phyloP scores from a whole-genome alignment of 2,797 vertebrate species.

The Paedocypris micromegethes region DNA sequence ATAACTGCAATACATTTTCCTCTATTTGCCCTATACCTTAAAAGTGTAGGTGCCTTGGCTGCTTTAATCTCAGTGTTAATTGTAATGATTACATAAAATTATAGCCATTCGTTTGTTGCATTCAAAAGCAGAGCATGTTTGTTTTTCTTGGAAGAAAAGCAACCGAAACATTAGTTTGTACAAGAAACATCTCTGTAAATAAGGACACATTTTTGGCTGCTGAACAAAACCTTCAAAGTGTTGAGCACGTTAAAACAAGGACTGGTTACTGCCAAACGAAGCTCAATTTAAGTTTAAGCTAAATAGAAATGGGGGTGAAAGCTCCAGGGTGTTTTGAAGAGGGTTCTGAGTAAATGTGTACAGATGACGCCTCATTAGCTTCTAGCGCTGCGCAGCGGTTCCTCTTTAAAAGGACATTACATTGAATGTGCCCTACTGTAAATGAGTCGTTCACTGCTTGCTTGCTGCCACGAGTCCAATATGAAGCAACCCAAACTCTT shows the following conservation, averaged over 20 bases:
- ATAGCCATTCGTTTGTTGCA: neutral
- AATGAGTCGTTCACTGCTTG: slow-evolving; percentile 29
- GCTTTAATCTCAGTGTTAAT: too few relatives aligned
- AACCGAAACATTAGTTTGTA: neutral
- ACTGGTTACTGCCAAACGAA: slow-evolving; percentile 6
- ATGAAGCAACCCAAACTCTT: neutral
- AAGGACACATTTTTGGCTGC: neutral
- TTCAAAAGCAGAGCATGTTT: neutral
- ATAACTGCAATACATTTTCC: too few relatives aligned
- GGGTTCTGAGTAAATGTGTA: slow-evolving; percentile 40
- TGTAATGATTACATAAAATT: too few relatives aligned
- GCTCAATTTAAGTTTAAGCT: slow-evolving; percentile 36
- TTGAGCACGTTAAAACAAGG: neutral
- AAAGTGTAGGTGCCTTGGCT: too few relatives aligned
- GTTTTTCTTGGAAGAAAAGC: neutral
- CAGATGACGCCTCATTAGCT: slow-evolving; percentile 41
- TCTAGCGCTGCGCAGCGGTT: slow-evolving; percentile 32
- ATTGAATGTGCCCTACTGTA: slow-evolving; percentile 32
- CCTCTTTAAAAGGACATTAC: slow-evolving; percentile 43
- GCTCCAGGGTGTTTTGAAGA: slow-evolving; percentile 34
- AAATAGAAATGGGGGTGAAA: slow-evolving; percentile 5
- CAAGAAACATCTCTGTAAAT: neutral
- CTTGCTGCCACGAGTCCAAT: slow-evolving; percentile 26
- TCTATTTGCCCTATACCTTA: too few relatives aligned
- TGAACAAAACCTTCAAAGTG: neutral